Base-by-base conservation (phyloP, 2,797 vertebrate species). In the Varecia variegata region DNA sequence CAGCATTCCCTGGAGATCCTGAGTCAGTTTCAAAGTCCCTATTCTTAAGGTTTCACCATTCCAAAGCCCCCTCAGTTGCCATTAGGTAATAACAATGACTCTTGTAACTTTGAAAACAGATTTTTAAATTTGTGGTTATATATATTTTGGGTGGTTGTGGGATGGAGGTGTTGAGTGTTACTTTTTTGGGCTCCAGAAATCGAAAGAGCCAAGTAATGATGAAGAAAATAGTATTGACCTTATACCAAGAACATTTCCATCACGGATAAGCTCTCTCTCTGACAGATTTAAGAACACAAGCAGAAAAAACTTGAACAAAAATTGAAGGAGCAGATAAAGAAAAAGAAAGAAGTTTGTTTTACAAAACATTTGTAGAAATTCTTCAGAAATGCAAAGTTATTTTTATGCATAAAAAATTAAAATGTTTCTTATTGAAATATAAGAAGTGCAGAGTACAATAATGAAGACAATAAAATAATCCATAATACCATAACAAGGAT, bases 341-440 rank as follows among this genome's bases (percentile, higher is more conserved):
- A 90, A 89, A 32, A 32, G 7, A 83, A 13, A 43, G 11, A 71
- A 45, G 3, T 38, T 45, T 79, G 5, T 74, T 80, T 84, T 67
- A 1, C 32, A 90, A 90, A 86, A 87, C 47, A 67, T 65, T 86
- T 65, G 3, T 11, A 76, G 68, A n/a, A 30, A 65, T 71, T 25
- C 4, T 93, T 94, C 1, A 40, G 47, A 94, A 92, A 38, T 40
- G 23, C 10, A 45, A 56, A 88, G 12, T 6, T 32, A 71, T 81
- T 77, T 73, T 85, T 89, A 32, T 73, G 7, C 43, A 76, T 60
- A 17, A 94, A 80, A 93, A 89, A 70, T 54, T 77, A 73, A 93
- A 94, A 17, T 54, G 2, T 40, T 93, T 71, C 21, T 65, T 82
- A 65, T 73, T 88, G 14, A 96, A 95, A 85, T 85, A 27, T 32